phyloP scores from a whole-genome alignment of 1,140 invertebrate genomes.

The Drosophila asahinai region DNA sequence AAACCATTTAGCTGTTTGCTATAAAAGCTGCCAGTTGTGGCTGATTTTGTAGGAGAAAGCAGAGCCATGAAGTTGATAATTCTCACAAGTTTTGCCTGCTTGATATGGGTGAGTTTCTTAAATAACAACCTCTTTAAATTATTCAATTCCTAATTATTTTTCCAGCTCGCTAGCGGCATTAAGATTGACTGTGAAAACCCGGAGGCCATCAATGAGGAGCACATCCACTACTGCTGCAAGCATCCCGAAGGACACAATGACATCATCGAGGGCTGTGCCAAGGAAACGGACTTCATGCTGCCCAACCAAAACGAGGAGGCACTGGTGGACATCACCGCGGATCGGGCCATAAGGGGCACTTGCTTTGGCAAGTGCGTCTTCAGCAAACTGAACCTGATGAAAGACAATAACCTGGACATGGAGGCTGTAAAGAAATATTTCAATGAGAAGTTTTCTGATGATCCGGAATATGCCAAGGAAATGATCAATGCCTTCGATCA shows the following conservation, averaged over 20 bases:
- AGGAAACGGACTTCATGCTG: conserved; percentile 54
- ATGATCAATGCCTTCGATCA: conserved; percentile 75
- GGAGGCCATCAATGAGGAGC: conserved; percentile 57
- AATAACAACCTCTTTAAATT: too few species aligned
- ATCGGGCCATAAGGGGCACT: conserved; percentile 53
- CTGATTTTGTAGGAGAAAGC: neutral
- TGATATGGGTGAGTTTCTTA: conserved; percentile 50
- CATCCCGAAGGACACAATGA: conserved; percentile 75
- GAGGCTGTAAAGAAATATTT: conserved; percentile 45
- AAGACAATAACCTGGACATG: conserved; percentile 57
- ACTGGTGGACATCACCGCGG: conserved; percentile 64
- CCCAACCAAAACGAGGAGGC: conserved; percentile 53
- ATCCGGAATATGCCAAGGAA: conserved; percentile 69
- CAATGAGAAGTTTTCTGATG: conserved; percentile 19
- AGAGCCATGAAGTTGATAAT: conserved; percentile 32
- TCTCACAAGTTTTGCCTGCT: conserved; percentile 15
- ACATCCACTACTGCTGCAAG: conserved; percentile 73
- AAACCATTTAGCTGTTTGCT: neutral
- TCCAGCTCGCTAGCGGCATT: conserved; percentile 23
- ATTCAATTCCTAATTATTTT: neutral
- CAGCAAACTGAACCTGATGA: conserved; percentile 53
- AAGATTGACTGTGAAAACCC: conserved; percentile 65
- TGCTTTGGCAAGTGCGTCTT: conserved; percentile 73
- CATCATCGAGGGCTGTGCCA: conserved; percentile 61
- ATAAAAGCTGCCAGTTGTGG: conserved; percentile 20